Evolutionary conservation across 2,888 invertebrate genomes (phyloP), one percentile per base, ranked within the genome.

Genomic region (Campaea margaritaria): DNA sequence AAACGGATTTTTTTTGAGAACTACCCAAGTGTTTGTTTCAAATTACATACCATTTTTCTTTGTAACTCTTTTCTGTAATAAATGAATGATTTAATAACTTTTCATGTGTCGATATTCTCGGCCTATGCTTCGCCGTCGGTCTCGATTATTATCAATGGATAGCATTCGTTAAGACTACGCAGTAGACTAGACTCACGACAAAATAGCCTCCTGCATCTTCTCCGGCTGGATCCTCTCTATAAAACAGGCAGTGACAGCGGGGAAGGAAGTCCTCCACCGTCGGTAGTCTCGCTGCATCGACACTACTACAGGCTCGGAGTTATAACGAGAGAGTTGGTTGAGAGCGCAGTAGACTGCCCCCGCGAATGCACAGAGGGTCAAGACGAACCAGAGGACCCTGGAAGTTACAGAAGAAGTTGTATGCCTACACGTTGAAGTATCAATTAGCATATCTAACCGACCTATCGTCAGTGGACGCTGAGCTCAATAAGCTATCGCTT

Each of bases 231-330:
- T 76, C 10, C 90, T 73, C 2, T 89, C 85, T 0, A 83, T 55
- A 63, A 87, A 86, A 73, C 93, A 93, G 0, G 90, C 90, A 0
- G 93, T 93, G 50, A 93, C 79, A 0, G 93, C 93, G 0, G 93
- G 93, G 70, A 91, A 92, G 3, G 80, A 83, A 0, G 86, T 87
- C 73, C 87, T 82, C 93, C 93, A 93, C 47, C 79, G 74, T 0
- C 93, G 71, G 65, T 87, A 93, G 73, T 93, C 90, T 9, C 89
- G 69, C 66, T 91, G 86, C 42, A 93, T 64, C 0, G 93, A 93
- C 0, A 93, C 92, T 43, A 93, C 92, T 0, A 93, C 89, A 0
- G 93, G 92, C 46, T 89, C 91, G 0, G 82, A 82, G 54, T 78
- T 86, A 74, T 87, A 93, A n/a, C 93, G 73, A 0, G 75, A 68